Evolutionary conservation across 2,113 vertebrate genomes (phyloP).

Genomic region (Narcine bancroftii): DNA sequence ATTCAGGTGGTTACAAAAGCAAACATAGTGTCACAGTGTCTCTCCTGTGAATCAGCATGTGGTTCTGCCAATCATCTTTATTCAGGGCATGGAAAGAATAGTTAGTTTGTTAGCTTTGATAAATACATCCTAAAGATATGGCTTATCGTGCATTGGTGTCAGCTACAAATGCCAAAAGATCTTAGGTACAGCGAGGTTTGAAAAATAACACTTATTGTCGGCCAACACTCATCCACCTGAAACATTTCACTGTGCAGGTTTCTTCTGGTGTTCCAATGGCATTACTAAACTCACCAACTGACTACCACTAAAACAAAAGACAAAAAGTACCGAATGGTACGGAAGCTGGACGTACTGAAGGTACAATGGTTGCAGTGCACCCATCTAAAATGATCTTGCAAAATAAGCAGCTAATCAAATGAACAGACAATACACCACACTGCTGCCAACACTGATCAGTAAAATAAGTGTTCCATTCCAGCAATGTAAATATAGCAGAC

Average conservation of each 20-base stretch:
- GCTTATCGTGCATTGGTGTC: background rate
- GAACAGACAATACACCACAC: background rate
- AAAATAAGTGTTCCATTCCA: background rate
- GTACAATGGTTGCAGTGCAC: background rate
- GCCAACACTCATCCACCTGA: constrained; percentile 7
- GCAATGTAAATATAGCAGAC: background rate
- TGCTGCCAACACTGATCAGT: background rate
- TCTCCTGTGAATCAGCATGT: background rate
- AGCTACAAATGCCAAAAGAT: constrained; percentile 12
- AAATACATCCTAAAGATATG: constrained; percentile 5
- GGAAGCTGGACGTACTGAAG: background rate
- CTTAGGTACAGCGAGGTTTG: background rate
- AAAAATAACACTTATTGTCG: background rate
- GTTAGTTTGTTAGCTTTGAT: background rate
- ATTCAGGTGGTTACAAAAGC: background rate
- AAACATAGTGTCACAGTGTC: background rate
- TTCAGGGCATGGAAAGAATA: background rate
- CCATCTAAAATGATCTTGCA: background rate
- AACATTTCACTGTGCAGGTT: background rate
- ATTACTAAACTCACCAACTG: background rate
- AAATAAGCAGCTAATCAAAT: background rate
- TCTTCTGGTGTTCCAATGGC: background rate
- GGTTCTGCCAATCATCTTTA: constrained; percentile 11
- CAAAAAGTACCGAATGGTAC: background rate
- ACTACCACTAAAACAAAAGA: background rate